Conservation (phyloP, 2,888 invertebrate species). For the Sialis lutaria region DNA sequence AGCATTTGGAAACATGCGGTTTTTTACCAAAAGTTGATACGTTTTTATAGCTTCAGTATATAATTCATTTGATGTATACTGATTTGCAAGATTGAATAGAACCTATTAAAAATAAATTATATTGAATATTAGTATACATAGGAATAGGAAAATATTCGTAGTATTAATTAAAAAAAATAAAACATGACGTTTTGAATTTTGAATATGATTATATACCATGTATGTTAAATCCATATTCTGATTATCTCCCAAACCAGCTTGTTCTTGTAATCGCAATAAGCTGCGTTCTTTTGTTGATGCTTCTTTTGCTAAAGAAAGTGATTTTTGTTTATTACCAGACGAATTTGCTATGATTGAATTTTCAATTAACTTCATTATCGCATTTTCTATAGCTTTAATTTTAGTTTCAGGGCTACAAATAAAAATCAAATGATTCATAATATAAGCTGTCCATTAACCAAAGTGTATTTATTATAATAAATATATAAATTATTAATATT, state of each 20-base stretch:
- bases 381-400: slow-evolving; percentile 71
- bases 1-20: slow-evolving; percentile 85
- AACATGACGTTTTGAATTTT: neutral
- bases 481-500: no score
- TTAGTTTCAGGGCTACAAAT: slow-evolving; percentile 71
- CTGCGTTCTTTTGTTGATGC: slow-evolving; percentile 86
- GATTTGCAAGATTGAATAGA: slow-evolving; percentile 87
- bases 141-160: neutral
- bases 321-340: slow-evolving; percentile 41
- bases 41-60: slow-evolving; percentile 91
- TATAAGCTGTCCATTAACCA: neutral
- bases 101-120: slow-evolving; percentile 40
- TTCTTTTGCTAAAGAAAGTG: slow-evolving; percentile 88
- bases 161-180: neutral
- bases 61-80: slow-evolving; percentile 88
- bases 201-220: slow-evolving; percentile 41
- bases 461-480: no score
- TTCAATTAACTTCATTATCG: slow-evolving; percentile 78
- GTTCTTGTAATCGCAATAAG: slow-evolving; percentile 79
- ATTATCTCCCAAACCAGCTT: slow-evolving; percentile 72
- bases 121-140: neutral
- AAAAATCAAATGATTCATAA: neutral
- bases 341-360: slow-evolving; percentile 64
- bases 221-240: slow-evolving; percentile 93
- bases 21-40: slow-evolving; percentile 84